Conservation (phyloP, 2,888 invertebrate species). For the Mesorhabditis spiculigera region DNA sequence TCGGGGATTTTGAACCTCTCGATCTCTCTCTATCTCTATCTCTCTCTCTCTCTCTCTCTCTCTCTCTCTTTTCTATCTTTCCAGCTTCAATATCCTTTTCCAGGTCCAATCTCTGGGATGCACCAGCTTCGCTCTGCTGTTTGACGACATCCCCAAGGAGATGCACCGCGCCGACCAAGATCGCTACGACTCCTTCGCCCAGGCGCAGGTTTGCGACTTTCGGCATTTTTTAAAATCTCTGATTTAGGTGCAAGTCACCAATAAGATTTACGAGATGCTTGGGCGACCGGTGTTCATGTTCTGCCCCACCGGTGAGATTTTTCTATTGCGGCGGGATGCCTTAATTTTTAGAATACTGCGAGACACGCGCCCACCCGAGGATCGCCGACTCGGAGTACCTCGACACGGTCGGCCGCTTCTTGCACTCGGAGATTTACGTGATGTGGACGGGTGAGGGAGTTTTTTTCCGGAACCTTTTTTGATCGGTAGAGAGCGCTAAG, state of each 20-base stretch:
- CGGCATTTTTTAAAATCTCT: neutral
- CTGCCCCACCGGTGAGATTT: constrained; percentile 75
- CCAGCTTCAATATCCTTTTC: constrained; percentile 6
- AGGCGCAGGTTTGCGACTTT: constrained; percentile 71
- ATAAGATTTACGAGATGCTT: constrained; percentile 87
- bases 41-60: neutral
- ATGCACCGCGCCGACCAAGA: constrained; percentile 92
- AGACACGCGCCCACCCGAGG: constrained; percentile 84
- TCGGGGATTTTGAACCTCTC: constrained; percentile 53
- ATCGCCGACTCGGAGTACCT: constrained; percentile 89
- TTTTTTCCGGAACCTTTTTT: neutral
- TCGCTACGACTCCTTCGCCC: constrained; percentile 92
- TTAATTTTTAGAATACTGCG: constrained; percentile 76
- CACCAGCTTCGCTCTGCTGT: constrained; percentile 87
- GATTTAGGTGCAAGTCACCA: constrained; percentile 76
- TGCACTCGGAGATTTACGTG: constrained; percentile 78
- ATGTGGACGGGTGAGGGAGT: constrained; percentile 80
- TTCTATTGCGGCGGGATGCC: no score
- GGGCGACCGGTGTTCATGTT: constrained; percentile 81
- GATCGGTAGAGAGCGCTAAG: no score
- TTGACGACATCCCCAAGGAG: constrained; percentile 96
- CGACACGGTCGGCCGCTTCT: constrained; percentile 84
- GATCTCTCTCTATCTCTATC: no score
- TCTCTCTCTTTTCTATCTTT: neutral
- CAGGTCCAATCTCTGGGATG: constrained; percentile 84